Percentiles rank a stretch among this genome's conserved stretches.
phyloP scores from a whole-genome alignment of 1,140 invertebrate species.

The Stenopsyche tienmushanensis region DNA sequence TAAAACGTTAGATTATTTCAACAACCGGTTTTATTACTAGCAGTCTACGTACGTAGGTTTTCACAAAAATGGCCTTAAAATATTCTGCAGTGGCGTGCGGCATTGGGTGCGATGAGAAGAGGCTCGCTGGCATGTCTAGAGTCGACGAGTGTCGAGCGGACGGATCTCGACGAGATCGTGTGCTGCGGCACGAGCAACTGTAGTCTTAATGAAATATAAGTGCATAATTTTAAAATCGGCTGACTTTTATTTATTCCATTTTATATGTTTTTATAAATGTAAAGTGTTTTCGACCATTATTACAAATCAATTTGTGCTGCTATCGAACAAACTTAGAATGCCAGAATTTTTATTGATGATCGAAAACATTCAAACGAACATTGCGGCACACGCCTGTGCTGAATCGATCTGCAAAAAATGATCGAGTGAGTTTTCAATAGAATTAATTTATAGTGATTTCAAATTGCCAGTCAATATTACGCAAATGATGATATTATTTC shows the following conservation, averaged over 20 bases:
- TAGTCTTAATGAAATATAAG: slow-evolving; percentile 41
- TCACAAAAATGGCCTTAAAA: slow-evolving; percentile 41
- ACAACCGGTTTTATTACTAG: slow-evolving; percentile 33
- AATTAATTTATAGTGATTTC: too few relatives aligned
- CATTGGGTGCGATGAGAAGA: slow-evolving; percentile 7
- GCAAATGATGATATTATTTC: too few relatives aligned
- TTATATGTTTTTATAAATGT: neutral
- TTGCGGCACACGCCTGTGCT: too few relatives aligned
- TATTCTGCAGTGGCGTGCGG: slow-evolving; percentile 30
- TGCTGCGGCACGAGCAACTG: slow-evolving; percentile 39
- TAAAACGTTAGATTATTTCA: neutral
- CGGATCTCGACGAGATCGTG: slow-evolving; percentile 31
- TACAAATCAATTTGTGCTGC: neutral
- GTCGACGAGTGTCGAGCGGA: slow-evolving; percentile 15
- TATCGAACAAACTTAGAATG: neutral
- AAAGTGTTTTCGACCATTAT: neutral
- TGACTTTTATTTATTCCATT: slow-evolving; percentile 18
- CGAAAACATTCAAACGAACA: too few relatives aligned
- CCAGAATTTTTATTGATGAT: too few relatives aligned
- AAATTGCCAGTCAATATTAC: too few relatives aligned
- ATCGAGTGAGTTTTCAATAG: too few relatives aligned
- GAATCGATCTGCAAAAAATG: too few relatives aligned
- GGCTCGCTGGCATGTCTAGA: slow-evolving; percentile 13
- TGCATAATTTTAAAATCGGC: slow-evolving; percentile 37
- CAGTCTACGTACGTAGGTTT: slow-evolving; percentile 37